Evolutionary conservation across 2,797 vertebrate species (phyloP), one percentile per base, ranked within the genome.

Genomic region (Thalassophryne amazonica): DNA sequence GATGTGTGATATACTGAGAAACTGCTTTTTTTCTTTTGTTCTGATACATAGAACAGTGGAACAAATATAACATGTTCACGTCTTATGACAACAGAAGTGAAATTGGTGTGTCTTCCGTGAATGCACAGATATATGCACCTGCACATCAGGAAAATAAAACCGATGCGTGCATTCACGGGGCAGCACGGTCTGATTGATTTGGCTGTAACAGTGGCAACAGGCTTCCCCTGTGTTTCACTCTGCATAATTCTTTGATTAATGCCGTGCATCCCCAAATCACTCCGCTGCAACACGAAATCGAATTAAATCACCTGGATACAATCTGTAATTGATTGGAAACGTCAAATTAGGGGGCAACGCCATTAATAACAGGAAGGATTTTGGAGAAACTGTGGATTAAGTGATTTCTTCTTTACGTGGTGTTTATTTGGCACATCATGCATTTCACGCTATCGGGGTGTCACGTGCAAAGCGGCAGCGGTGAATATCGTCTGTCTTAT

Each of bases 221-320:
- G 60, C 69, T 60, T 83, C 77, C 80, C 72, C 38, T 74, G 83
- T 63, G 80, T 85, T 78, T 69, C 70, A 70, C 67, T 78, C 66
- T 16, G 66, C 73, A 85, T 88, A 89, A 88, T 86, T 81, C 79
- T 83, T 69, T 89, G 88, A 90, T 86, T 85, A 87, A 90, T 89
- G 79, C 63, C 1, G 17, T 35, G 48, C 73, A 69, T 73, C 82
- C 78, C 67, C 76, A 85, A 88, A 85, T 72, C 65, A 55, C 83
- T 80, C 72, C 70, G 22, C 70, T 58, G 81, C 81, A 80, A 83
- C 85, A 81, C 54, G 5, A 81, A 86, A 89, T 86, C 81, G 55
- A 87, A 89, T 89, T 62, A 89, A 88, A 85, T 89, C 86, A 89
- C 86, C 84, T 87, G 81, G 80, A 88, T 89, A 80, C 76, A 63